Evolutionary conservation across 2,888 invertebrate genomes (phyloP), one percentile per base, ranked within the genome.

Genomic region (Ditylenchus weischeri): DNA sequence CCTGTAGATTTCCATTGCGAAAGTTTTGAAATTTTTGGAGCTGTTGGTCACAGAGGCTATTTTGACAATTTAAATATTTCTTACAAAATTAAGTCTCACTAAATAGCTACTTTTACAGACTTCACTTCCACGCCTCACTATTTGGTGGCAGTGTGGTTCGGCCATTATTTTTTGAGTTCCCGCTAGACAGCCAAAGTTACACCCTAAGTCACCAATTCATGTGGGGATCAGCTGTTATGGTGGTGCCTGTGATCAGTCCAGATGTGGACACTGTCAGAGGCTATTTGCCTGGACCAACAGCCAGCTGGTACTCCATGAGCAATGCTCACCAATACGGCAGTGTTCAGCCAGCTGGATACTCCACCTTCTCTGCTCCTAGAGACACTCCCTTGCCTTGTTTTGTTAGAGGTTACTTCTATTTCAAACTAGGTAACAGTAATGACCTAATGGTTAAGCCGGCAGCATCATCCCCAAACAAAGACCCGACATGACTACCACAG

Each of bases 391-490:
- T 67, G 49, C 74, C 74, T 35, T 65, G 70, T 10, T 75, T 75
- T 58, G 59, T 70, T 43, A 62, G 73, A 36, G 71, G 65, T 62
- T 23, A 13, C 21, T 62, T 7, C n/a, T 36, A 13, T 23, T 23
- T 2, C 8, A n/a, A 29, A 2, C 5, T 43, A 59, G 35, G 23
- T 36, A 29, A 29, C 5, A 2, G 8, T 43, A 43, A 43, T 43
- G 2, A 3, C 29, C 10, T 7, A 7, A 8, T 2, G 10, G 19
- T 68, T 18, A 60, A 19, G 88, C 87, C 65, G 89, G 89, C 36
- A 84, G 86, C 54, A 86, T 89, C 23, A 76, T 89, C 59, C 84
- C 87, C 19, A 83, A 87, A 71, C 87, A 84, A 69, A 72, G 66
- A 18, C 69, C 79, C 3, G 73, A 65, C n/a, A 68, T 72, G 11